phyloP scores from a whole-genome alignment of 1,140 invertebrate genomes.

The Nasonia vitripennis region DNA sequence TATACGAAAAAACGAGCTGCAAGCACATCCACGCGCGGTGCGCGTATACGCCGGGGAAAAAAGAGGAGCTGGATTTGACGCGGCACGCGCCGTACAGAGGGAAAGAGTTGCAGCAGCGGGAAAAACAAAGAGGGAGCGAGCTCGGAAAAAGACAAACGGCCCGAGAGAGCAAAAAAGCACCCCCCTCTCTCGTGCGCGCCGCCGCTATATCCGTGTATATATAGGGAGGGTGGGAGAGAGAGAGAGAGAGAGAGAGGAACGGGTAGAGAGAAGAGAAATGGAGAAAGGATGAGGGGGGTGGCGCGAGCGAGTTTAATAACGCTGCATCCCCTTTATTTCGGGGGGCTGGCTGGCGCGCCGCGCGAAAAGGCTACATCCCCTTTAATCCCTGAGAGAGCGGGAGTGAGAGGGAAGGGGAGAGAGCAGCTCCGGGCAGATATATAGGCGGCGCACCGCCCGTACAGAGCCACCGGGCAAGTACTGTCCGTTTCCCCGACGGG shows the following conservation, averaged over 20 bases:
- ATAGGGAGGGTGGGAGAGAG: conserved; percentile 29
- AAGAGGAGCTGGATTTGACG: conserved; percentile 38
- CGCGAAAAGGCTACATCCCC: conserved; percentile 63
- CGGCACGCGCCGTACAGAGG: conserved; percentile 37
- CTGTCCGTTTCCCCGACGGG: conserved; percentile 30
- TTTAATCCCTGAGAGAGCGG: conserved; percentile 68
- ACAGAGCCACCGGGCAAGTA: conserved; percentile 8
- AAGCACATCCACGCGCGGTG: background rate
- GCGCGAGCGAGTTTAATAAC: conserved; percentile 64
- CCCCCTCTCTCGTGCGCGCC: background rate
- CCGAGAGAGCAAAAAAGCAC: conserved; percentile 16
- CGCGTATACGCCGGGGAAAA: background rate
- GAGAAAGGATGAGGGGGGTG: conserved; percentile 52
- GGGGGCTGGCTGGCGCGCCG: conserved; percentile 57
- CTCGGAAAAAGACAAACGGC: conserved; percentile 44
- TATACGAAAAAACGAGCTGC: background rate
- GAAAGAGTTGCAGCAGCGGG: conserved; percentile 36
- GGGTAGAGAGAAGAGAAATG: conserved; percentile 33
- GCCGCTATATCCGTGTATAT: background rate
- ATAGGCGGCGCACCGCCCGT: conserved; percentile 63
- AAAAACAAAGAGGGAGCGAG: conserved; percentile 35
- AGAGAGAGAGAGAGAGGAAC: conserved; percentile 37
- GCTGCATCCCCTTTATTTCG: conserved; percentile 70
- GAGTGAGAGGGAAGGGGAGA: conserved; percentile 48
- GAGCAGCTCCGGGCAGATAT: conserved; percentile 48